Evolutionary conservation across 2,888 invertebrate genomes (phyloP).

Genomic region (Machimus rusticus): DNA sequence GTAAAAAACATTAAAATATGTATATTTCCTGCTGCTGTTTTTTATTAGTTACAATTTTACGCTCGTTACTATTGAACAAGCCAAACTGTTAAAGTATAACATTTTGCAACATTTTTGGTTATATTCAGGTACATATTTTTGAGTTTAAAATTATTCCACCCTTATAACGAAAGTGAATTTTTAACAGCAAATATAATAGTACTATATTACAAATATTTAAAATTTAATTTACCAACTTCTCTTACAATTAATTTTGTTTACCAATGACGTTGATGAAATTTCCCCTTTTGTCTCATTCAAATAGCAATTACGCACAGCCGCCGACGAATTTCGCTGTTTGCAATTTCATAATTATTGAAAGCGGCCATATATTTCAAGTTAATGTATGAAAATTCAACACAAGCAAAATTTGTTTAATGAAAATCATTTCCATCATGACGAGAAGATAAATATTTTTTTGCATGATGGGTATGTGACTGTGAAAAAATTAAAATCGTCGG

Average conservation of each 20-base stretch:
- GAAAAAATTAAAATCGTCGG: neutral
- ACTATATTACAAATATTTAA: neutral
- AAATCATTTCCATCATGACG: neutral
- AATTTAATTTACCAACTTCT: neutral
- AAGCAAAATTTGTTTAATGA: neutral
- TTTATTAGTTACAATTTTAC: neutral
- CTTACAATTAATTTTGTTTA: neutral
- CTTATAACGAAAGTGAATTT: neutral
- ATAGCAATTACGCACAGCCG: neutral
- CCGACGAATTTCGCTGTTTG: neutral
- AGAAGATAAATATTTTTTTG: neutral
- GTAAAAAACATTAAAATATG: neutral
- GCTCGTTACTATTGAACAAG: neutral
- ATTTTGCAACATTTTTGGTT: no score
- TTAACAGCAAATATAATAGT: neutral
- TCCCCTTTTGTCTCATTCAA: neutral
- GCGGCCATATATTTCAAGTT: neutral
- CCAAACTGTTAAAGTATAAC: no score
- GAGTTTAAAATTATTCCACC: neutral
- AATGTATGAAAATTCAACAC: neutral
- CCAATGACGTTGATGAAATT: neutral
- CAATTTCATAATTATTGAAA: neutral
- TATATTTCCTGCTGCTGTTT: neutral
- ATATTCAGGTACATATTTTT: neutral
- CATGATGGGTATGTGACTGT: neutral